Evolutionary conservation across 2,888 invertebrate genomes (phyloP).

Genomic region (Carabus problematicus): DNA sequence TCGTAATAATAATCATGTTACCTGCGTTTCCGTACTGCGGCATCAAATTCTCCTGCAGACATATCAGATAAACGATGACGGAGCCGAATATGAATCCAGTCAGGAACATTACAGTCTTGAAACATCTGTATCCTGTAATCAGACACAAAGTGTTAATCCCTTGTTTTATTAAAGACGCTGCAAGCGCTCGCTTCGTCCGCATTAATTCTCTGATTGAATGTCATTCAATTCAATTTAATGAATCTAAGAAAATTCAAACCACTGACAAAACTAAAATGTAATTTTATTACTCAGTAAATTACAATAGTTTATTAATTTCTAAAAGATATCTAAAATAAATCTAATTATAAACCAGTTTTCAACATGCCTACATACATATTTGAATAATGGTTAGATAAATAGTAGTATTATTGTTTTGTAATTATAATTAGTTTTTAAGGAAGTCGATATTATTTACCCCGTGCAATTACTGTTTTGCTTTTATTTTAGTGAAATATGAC

Average conservation of each 20-base stretch:
- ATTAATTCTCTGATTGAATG: too few relatives aligned
- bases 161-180: background rate
- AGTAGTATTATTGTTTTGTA: background rate
- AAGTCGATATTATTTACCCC: too few relatives aligned
- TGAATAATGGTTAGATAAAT: too few relatives aligned
- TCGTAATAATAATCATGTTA: conserved; percentile 54
- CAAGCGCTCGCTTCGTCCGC: too few relatives aligned
- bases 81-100: conserved; percentile 88
- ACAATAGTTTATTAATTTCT: conserved; percentile 28
- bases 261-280: too few relatives aligned
- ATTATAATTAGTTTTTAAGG: conserved; percentile 1
- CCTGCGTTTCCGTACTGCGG: conserved; percentile 78
- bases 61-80: conserved; percentile 80
- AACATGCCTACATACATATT: too few relatives aligned
- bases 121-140: conserved; percentile 82
- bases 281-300: too few relatives aligned
- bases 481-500: too few relatives aligned
- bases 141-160: background rate
- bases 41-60: conserved; percentile 80
- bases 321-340: too few relatives aligned
- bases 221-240: too few relatives aligned
- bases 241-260: conserved; percentile 5
- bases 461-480: too few relatives aligned
- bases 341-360: too few relatives aligned
- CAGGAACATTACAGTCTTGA: conserved; percentile 87